Conservation (phyloP, 1,140 invertebrate species). For the Drosophila fuyamai region DNA sequence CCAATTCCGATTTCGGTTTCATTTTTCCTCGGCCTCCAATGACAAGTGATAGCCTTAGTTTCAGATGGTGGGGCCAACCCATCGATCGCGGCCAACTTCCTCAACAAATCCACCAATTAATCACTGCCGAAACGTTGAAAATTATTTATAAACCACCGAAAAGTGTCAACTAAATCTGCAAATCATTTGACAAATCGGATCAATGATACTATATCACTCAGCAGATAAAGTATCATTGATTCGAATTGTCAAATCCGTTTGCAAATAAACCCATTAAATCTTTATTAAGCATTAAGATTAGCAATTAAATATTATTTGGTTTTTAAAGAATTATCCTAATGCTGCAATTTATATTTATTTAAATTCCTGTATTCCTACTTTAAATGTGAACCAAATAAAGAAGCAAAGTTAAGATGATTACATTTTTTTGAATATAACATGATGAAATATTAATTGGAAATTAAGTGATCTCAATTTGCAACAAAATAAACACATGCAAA, state of each 20-base stretch:
- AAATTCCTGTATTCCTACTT: too few relatives aligned
- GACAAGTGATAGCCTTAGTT: conserved; percentile 47
- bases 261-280: conserved; percentile 7
- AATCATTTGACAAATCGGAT: not conserved
- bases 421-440: too few relatives aligned
- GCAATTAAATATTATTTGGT: too few relatives aligned
- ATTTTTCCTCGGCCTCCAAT: conserved; percentile 38
- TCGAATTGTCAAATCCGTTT: conserved; percentile 21
- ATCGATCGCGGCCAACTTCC: conserved; percentile 29
- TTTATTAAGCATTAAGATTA: not conserved
- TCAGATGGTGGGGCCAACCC: conserved; percentile 14
- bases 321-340: too few relatives aligned
- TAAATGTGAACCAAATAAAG: too few relatives aligned
- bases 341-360: too few relatives aligned
- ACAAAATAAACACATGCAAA: too few relatives aligned
- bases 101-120: conserved; percentile 35
- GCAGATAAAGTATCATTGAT: not conserved
- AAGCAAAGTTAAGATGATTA: too few relatives aligned
- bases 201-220: too few relatives aligned
- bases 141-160: conserved; percentile 8
- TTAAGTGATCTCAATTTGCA: too few relatives aligned
- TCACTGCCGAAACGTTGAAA: conserved; percentile 8
- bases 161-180: conserved; percentile 15
- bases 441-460: too few relatives aligned
- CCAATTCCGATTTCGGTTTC: conserved; percentile 13